Evolutionary conservation across 2,797 vertebrate genomes (phyloP).

Genomic region (Anguilla megastoma): DNA sequence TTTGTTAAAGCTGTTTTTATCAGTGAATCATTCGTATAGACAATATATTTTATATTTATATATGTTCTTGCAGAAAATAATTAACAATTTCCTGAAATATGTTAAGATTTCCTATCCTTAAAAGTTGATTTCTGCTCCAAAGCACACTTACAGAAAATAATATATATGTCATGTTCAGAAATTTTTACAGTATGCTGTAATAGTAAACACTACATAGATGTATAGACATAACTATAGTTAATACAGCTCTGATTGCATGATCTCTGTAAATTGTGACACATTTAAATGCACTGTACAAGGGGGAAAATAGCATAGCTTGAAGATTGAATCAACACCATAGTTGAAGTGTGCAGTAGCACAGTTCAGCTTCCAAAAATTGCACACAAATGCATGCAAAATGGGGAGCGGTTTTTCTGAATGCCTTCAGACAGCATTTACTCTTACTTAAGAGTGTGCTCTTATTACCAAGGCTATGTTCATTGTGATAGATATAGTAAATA

Average conservation of each 20-base stretch:
- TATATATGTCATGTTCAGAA: not conserved
- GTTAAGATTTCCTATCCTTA: too few species aligned
- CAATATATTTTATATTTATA: not conserved
- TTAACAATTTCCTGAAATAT: too few species aligned
- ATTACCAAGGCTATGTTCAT: slow-evolving; percentile 47
- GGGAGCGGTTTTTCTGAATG: not conserved
- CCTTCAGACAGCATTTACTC: not conserved
- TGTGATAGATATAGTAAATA: slow-evolving; percentile 48
- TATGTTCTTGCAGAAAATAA: not conserved
- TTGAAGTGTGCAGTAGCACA: not conserved
- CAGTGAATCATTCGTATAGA: not conserved
- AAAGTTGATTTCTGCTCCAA: too few species aligned
- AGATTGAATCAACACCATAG: not conserved
- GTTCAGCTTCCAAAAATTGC: not conserved
- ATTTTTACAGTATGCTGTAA: not conserved
- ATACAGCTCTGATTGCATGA: too few species aligned
- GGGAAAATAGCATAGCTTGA: not conserved
- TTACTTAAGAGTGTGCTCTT: slow-evolving; percentile 19
- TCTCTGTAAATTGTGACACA: too few species aligned
- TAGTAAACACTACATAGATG: too few species aligned
- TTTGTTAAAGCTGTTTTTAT: not conserved
- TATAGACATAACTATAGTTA: too few species aligned
- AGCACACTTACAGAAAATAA: too few species aligned
- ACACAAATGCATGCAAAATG: too few species aligned
- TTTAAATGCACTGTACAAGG: too few species aligned